Conservation (phyloP, 2,888 invertebrate genomes). For the Oxytorus armatus region DNA sequence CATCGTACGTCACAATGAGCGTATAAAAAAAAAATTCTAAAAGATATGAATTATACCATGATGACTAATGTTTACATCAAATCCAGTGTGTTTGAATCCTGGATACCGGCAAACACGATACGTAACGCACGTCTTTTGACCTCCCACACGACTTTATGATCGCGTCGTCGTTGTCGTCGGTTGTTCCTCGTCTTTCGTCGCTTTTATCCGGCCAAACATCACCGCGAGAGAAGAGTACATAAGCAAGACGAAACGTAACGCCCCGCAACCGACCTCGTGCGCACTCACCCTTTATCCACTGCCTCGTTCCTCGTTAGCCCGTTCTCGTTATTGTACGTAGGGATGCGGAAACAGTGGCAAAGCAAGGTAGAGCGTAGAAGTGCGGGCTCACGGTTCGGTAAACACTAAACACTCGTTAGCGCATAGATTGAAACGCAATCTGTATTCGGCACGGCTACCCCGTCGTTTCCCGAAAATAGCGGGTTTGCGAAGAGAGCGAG, state of each 20-base stretch:
- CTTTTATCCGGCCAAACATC: conserved; percentile 38
- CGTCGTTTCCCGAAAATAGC: conserved; percentile 69
- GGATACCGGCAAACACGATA: background rate
- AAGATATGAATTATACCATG: background rate
- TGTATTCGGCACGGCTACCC: conserved; percentile 75
- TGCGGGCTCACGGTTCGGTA: conserved; percentile 82
- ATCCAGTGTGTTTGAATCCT: background rate
- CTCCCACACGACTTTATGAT: conserved; percentile 63
- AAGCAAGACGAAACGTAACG: conserved; percentile 33
- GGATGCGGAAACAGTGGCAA: conserved; percentile 80
- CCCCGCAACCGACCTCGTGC: conserved; percentile 14
- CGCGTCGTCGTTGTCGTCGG: conserved; percentile 62
- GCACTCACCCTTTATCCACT: conserved; percentile 49
- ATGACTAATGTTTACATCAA: too few relatives aligned
- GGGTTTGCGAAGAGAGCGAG: conserved; percentile 62
- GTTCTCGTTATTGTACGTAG: conserved; percentile 75
- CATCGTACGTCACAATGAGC: too few relatives aligned
- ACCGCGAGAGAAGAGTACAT: conserved; percentile 7
- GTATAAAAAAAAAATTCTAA: too few relatives aligned
- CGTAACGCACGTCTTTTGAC: conserved; percentile 16
- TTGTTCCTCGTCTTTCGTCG: conserved; percentile 39
- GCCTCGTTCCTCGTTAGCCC: conserved; percentile 70
- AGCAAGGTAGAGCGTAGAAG: conserved; percentile 72
- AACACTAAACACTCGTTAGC: conserved; percentile 84
- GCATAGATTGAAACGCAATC: conserved; percentile 84